phyloP scores from a whole-genome alignment of 1,140 invertebrate genomes.

The Zaprionus davidi region DNA sequence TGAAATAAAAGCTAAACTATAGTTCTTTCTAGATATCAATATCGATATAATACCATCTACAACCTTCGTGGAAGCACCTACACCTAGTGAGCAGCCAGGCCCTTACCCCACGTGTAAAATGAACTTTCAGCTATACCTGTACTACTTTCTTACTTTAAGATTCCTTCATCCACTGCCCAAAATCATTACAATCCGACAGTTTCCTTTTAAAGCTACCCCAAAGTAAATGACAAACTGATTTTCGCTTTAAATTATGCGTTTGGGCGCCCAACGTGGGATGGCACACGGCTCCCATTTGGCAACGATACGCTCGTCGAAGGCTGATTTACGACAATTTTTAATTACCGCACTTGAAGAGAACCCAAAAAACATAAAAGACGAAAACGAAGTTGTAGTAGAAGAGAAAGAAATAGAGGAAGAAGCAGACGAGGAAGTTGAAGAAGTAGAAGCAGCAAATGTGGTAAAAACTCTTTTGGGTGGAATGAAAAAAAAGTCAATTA shows the following conservation, averaged over 20 bases:
- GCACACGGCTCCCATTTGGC: conserved; percentile 14
- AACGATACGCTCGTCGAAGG: conserved; percentile 25
- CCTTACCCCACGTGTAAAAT: too few species aligned
- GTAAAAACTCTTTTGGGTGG: conserved; percentile 68
- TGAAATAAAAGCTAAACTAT: too few species aligned
- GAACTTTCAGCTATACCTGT: background rate
- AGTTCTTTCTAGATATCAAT: too few species aligned
- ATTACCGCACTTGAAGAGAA: conserved; percentile 60
- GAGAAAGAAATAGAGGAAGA: conserved; percentile 9
- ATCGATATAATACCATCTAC: too few species aligned
- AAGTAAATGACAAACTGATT: conserved; percentile 3
- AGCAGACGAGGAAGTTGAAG: conserved; percentile 11
- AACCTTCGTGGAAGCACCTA: too few species aligned
- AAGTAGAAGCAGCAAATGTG: conserved; percentile 22
- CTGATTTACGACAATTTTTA: conserved; percentile 70
- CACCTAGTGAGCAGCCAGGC: too few species aligned
- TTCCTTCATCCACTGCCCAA: background rate
- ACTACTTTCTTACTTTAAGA: background rate
- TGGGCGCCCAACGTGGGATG: background rate
- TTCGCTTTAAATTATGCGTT: background rate
- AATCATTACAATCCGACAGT: background rate
- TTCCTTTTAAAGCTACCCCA: background rate
- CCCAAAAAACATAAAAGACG: conserved; percentile 18
- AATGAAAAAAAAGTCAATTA: conserved; percentile 79
- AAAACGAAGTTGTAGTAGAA: background rate